phyloP scores from a whole-genome alignment of 2,797 vertebrate species.

The Apodemus agrarius region DNA sequence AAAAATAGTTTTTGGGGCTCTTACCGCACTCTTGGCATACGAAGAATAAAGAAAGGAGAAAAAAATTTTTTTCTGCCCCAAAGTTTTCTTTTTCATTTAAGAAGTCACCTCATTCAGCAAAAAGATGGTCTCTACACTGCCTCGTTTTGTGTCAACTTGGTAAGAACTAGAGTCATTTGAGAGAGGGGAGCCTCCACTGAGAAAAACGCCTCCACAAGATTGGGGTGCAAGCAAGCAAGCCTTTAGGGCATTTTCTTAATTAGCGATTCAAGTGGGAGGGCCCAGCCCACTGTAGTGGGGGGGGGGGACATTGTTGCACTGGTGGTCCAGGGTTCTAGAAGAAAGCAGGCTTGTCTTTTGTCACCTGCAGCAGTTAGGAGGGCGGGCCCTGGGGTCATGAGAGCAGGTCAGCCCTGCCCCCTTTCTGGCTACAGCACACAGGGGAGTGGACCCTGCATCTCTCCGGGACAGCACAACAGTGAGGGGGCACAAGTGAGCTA shows the following conservation, averaged over 20 bases:
- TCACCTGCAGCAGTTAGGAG: not conserved
- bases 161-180: not conserved
- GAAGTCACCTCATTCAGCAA: not conserved
- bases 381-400: not conserved
- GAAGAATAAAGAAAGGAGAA: slow-evolving; percentile 28
- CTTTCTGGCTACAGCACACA: not conserved
- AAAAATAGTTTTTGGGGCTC: slow-evolving; percentile 33
- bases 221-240: not conserved
- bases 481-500: too few species aligned
- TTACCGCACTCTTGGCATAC: not conserved
- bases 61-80: not conserved
- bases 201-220: not conserved
- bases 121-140: too few species aligned
- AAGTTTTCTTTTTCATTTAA: slow-evolving; percentile 44
- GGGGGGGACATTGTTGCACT: not conserved
- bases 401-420: not conserved
- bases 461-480: too few species aligned
- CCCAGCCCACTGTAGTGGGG: not conserved
- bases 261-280: too few species aligned
- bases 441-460: not conserved
- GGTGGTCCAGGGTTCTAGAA: not conserved
- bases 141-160: not conserved
- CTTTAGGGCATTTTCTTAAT: not conserved
- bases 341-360: not conserved
- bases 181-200: too few species aligned